Conservation (phyloP, 2,888 invertebrate genomes). For the Microplitis manilae region DNA sequence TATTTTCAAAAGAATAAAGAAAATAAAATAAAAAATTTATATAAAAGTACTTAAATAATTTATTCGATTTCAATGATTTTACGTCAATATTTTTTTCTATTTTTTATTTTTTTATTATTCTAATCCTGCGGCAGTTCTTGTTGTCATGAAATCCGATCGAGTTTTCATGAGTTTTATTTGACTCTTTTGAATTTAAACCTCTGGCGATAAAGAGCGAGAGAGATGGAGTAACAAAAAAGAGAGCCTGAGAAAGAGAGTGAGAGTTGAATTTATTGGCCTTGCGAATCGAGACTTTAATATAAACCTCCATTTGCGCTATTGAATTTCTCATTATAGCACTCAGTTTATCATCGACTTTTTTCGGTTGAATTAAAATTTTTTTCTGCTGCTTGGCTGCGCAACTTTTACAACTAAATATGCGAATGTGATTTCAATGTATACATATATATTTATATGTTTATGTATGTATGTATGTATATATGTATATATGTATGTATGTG, state of each 20-base stretch:
- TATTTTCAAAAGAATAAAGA: background rate
- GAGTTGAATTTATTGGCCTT: background rate
- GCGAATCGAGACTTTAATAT: slow-evolving; percentile 1
- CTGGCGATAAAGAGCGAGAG: background rate
- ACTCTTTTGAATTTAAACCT: background rate
- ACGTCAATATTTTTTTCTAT: background rate
- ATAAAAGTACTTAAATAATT: background rate
- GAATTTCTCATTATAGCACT: slow-evolving; percentile 1
- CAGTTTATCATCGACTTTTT: background rate
- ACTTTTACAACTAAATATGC: background rate
- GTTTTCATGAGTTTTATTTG: background rate
- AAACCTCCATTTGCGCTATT: background rate
- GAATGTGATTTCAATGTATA: too few species aligned
- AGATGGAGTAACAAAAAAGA: background rate
- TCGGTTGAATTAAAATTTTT: background rate
- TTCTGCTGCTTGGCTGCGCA: background rate
- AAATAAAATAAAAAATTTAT: background rate
- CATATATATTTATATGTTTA: background rate
- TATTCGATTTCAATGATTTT: background rate
- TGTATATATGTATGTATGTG: background rate
- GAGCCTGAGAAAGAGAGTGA: background rate
- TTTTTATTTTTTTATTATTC: background rate
- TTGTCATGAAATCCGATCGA: background rate
- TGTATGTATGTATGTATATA: background rate
- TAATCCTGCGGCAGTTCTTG: background rate